phyloP scores from a whole-genome alignment of 2,113 vertebrate species.

The Lichenostomus cassidix region DNA sequence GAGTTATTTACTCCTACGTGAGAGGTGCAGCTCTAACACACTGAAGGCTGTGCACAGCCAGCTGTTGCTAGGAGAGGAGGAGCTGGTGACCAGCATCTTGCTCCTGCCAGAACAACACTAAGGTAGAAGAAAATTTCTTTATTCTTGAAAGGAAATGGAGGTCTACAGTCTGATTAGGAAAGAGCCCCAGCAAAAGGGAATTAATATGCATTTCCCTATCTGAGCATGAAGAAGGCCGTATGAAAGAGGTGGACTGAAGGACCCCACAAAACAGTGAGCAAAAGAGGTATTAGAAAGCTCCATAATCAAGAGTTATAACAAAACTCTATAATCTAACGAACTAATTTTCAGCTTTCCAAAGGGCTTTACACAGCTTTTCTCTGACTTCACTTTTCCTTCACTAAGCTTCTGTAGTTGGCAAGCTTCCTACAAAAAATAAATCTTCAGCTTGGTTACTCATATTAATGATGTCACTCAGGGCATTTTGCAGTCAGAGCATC shows the following conservation, averaged over 20 bases:
- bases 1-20: neutral
- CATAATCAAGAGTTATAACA: neutral
- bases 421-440: neutral
- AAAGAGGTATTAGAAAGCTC: neutral
- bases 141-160: neutral
- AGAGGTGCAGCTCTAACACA: neutral
- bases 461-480: slow-evolving; percentile 1
- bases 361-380: neutral
- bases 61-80: neutral
- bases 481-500: neutral
- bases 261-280: neutral
- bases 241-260: neutral
- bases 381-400: neutral
- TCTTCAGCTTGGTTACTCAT: neutral
- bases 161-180: neutral
- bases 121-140: neutral
- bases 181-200: neutral
- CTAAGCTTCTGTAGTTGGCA: neutral
- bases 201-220: neutral
- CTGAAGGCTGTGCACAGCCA: neutral
- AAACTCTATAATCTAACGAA: neutral
- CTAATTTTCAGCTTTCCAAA: neutral
- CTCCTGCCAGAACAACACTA: neutral
- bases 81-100: neutral
- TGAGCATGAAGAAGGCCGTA: neutral